phyloP scores from a whole-genome alignment of 2,888 invertebrate genomes.

The Mimumesa dahlbomi region DNA sequence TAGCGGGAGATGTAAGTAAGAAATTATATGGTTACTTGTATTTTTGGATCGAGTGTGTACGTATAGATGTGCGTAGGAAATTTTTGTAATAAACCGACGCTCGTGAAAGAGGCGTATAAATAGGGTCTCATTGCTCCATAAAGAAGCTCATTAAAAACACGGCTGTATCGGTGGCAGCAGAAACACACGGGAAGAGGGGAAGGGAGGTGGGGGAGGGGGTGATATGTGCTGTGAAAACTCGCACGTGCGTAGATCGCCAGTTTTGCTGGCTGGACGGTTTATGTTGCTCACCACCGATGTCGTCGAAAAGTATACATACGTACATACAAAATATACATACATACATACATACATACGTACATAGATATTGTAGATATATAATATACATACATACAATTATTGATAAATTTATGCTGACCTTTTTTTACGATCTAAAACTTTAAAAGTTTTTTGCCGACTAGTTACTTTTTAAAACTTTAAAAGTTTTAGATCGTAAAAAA shows the following conservation, averaged over 20 bases:
- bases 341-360: neutral
- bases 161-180: slow-evolving; percentile 29
- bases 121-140: slow-evolving; percentile 5
- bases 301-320: slow-evolving; percentile 45
- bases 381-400: slow-evolving; percentile 21
- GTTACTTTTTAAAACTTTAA: no score
- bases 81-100: neutral
- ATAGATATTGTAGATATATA: no score
- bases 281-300: slow-evolving; percentile 54
- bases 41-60: no score
- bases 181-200: neutral
- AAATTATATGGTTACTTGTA: no score
- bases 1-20: no score
- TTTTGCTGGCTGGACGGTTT: slow-evolving; percentile 20
- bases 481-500: no score
- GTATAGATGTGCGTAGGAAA: no score
- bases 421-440: no score
- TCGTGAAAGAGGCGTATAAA: slow-evolving; percentile 13
- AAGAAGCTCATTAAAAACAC: slow-evolving; percentile 31
- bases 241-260: slow-evolving; percentile 29
- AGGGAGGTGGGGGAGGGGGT: slow-evolving; percentile 8
- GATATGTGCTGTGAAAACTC: slow-evolving; percentile 41
- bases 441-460: no score
- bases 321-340: slow-evolving; percentile 9
- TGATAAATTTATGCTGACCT: neutral